phyloP scores from a whole-genome alignment of 1,140 invertebrate species.

The Asobara japonica region DNA sequence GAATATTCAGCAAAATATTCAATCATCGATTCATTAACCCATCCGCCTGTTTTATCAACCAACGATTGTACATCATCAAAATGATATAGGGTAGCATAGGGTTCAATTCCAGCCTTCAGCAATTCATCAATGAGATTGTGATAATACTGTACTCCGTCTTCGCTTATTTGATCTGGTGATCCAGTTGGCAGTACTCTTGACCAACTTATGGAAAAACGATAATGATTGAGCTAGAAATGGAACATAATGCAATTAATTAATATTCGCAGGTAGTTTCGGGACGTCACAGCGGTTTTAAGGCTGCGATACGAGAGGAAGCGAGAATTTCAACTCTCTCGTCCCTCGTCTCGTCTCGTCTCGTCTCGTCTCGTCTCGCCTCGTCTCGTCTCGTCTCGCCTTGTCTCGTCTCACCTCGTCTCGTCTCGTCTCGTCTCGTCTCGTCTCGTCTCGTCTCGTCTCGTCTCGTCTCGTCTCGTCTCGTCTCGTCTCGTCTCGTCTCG shows the following conservation, averaged over 20 bases:
- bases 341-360: too few relatives aligned
- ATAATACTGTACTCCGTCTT: conserved; percentile 70
- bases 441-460: too few relatives aligned
- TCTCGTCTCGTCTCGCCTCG: too few relatives aligned
- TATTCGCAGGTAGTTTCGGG: too few relatives aligned
- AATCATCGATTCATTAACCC: conserved; percentile 69
- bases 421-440: too few relatives aligned
- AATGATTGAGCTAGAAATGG: conserved; percentile 55
- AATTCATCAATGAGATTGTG: conserved; percentile 69
- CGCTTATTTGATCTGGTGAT: conserved; percentile 66
- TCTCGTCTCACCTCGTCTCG: too few relatives aligned
- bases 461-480: too few relatives aligned
- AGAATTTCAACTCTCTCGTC: too few relatives aligned
- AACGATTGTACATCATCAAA: conserved; percentile 67
- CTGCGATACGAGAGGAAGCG: too few relatives aligned
- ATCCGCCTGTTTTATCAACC: conserved; percentile 71
- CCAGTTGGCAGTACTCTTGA: conserved; percentile 69
- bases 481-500: too few relatives aligned
- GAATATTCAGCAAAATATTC: conserved; percentile 70
- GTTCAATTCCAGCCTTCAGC: conserved; percentile 64
- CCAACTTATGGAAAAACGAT: conserved; percentile 74
- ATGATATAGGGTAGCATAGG: conserved; percentile 68
- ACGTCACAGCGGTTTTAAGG: too few relatives aligned
- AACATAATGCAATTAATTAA: neutral
- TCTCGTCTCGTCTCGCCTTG: too few relatives aligned